These are phyloP conservation scores for Puma concolor DNA, from an alignment of 2,113 vertebrate genomes.

Conservation along the genomic window DNA sequence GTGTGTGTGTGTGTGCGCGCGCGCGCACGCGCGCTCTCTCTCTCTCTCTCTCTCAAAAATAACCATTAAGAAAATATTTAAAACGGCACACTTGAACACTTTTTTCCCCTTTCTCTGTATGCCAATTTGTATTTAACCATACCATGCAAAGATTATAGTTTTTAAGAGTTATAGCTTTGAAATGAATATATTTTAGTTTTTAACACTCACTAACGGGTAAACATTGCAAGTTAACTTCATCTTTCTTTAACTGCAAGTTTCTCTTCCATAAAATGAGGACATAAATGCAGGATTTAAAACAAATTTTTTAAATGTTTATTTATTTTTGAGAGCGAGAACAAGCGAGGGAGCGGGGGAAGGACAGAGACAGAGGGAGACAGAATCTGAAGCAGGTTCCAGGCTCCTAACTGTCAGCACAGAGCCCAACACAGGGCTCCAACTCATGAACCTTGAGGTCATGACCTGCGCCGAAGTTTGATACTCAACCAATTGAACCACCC, in stretches of 20 bases:
- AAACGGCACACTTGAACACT: neutral
- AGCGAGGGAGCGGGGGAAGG: too few species aligned
- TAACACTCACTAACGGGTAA: neutral
- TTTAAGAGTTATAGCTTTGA: neutral
- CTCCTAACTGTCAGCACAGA: too few species aligned
- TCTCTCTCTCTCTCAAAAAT: too few species aligned
- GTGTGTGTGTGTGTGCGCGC: fast-evolving
- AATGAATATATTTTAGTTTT: constrained; percentile 33
- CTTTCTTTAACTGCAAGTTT: constrained; percentile 37
- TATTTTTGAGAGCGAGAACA: too few species aligned
- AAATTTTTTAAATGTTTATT: too few species aligned
- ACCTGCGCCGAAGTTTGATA: too few species aligned
- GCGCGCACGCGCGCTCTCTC: fast-evolving
- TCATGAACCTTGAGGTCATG: too few species aligned
- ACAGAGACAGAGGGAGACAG: too few species aligned
- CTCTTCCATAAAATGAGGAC: neutral
- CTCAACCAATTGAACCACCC: too few species aligned
- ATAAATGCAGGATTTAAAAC: neutral
- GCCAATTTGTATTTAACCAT: neutral
- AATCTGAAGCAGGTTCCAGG: too few species aligned
- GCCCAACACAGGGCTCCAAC: too few species aligned
- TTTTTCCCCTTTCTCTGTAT: neutral
- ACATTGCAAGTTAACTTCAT: neutral
- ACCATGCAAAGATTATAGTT: neutral
- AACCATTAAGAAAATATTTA: neutral